Conservation (phyloP, 2,797 vertebrate genomes). For the Synaphobranchus kaupii region DNA sequence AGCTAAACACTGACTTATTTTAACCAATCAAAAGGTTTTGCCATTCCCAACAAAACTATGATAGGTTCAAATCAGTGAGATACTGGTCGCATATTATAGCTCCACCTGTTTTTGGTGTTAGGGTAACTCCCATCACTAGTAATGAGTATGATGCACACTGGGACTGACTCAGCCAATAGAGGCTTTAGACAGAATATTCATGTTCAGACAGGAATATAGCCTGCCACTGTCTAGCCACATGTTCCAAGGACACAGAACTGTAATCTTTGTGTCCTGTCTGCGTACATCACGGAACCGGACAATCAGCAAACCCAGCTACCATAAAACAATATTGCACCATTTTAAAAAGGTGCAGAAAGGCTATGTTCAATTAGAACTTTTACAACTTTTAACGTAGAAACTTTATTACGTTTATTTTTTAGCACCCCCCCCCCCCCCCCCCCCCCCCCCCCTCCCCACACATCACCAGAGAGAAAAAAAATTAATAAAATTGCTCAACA, state of each 20-base stretch:
- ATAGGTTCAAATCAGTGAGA: background rate
- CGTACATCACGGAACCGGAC: too few species aligned
- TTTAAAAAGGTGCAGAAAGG: too few species aligned
- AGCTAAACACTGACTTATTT: background rate
- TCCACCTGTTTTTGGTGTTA: background rate
- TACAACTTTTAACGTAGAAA: too few species aligned
- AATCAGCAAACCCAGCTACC: too few species aligned
- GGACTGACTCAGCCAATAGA: background rate
- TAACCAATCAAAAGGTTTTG: background rate
- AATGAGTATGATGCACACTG: background rate
- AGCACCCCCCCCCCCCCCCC: too few species aligned
- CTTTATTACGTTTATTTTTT: too few species aligned
- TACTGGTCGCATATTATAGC: background rate
- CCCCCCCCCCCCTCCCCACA: too few species aligned
- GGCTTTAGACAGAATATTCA: background rate
- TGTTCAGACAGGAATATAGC: background rate
- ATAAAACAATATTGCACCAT: too few species aligned
- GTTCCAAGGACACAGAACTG: background rate
- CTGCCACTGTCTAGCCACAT: background rate
- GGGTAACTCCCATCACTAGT: background rate
- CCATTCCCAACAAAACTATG: background rate
- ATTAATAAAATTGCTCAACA: too few species aligned
- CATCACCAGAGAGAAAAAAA: too few species aligned
- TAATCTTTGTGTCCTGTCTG: background rate
- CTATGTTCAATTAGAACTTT: too few species aligned